A percentile compares a stretch with the other conserved stretches of the same genome.
These are phyloP conservation scores for Coenobita brevimanus DNA, from an alignment of 1,140 invertebrate genomes.

Conservation along the genomic window DNA sequence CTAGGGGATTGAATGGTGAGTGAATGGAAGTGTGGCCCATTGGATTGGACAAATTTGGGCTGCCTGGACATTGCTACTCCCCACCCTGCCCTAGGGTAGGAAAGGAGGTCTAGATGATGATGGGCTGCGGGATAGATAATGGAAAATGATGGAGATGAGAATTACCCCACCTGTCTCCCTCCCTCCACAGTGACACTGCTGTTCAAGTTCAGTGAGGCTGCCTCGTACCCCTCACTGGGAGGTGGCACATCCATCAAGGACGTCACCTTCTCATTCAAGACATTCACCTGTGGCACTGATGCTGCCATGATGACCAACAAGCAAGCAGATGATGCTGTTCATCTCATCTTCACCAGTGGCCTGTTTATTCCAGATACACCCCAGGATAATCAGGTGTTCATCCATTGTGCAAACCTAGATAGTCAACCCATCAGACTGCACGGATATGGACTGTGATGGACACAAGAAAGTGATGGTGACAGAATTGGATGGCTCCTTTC, in stretches of 20 bases:
- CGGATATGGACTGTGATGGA: slow-evolving; percentile 68
- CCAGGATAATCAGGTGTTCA: slow-evolving; percentile 31
- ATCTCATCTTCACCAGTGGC: slow-evolving; percentile 37
- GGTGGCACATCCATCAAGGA: slow-evolving; percentile 27
- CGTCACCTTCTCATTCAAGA: slow-evolving; percentile 27
- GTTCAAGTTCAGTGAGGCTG: slow-evolving; percentile 16
- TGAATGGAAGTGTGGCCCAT: too few relatives aligned
- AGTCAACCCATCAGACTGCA: slow-evolving; percentile 60
- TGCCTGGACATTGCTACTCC: too few relatives aligned
- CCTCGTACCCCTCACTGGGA: slow-evolving; percentile 40
- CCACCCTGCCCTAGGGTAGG: too few relatives aligned
- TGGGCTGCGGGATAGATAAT: too few relatives aligned
- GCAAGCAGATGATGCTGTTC: slow-evolving; percentile 44
- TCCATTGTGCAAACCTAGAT: slow-evolving; percentile 35
- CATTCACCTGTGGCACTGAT: slow-evolving; percentile 9
- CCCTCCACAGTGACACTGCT: slow-evolving; percentile 45
- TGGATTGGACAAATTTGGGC: too few relatives aligned
- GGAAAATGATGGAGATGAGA: too few relatives aligned
- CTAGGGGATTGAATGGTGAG: too few relatives aligned
- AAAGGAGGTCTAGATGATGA: too few relatives aligned
- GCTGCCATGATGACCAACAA: slow-evolving; percentile 46
- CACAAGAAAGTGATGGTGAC: slow-evolving; percentile 59
- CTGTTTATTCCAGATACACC: slow-evolving; percentile 38
- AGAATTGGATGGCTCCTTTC: slow-evolving; percentile 53
- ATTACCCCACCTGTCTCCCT: neutral